Evolutionary conservation across 2,888 invertebrate species (phyloP), one percentile per base, ranked within the genome.

Genomic region (Sialis lutaria): DNA sequence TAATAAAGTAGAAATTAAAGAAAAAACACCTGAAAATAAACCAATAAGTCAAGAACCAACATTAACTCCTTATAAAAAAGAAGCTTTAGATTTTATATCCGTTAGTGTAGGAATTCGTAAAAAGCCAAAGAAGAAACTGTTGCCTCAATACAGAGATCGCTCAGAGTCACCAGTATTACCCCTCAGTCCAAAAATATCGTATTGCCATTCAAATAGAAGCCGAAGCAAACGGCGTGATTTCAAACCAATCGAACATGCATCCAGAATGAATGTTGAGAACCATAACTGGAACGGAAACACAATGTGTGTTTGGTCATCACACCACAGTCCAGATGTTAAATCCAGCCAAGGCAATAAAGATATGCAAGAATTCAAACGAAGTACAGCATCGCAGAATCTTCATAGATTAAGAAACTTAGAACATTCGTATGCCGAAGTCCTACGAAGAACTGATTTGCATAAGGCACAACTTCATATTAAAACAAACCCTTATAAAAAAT

Each of bases 361-460:
- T 55, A 49, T 58, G 54, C 46, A 60, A 8, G 73, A 73, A 50
- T 76, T 72, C 56, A 73, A 72, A 54, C 73, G 75, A 4, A 83
- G 85, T 63, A 74, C 81, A 6, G 87, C 86, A 6, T 85, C 87
- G 8, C 84, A 86, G 58, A 86, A 87, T 56, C 78, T 89, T 53
- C 81, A 86, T 60, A 83, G 82, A 59, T 67, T 89, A 49, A 79
- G 84, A 60, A 78, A 81, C 58, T 69, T 89, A 45, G 88, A 89
- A 58, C 72, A 84, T 59, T 85, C 87, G 9, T 89, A 89, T 62
- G 89, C 89, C 6, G 88, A 89, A 63, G 89, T 82, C 13, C 67
- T 89, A 51, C 72, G 83, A 53, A 79, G 81, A 60, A 77, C 78
- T 51, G 78, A 77, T 57, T 74, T 22, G 22, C 22, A 22, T 22